Evolutionary conservation across 2,797 vertebrate species (phyloP).

Genomic region (Coranthus polyacanthus): DNA sequence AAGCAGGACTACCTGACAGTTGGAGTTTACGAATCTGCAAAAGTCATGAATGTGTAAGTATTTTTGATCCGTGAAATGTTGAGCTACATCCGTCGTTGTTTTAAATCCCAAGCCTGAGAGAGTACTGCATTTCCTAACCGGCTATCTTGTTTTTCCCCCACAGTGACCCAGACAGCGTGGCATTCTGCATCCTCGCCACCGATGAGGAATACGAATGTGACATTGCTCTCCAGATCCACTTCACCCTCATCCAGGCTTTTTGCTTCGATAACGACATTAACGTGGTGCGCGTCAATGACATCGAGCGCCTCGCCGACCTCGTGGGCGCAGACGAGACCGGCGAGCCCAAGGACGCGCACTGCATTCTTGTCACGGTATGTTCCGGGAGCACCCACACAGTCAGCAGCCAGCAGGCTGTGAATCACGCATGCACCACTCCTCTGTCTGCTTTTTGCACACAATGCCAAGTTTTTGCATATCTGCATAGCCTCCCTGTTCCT

Average conservation of each 20-base stretch:
- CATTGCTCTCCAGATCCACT: conserved; percentile 97
- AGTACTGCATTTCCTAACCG: conserved; percentile 27
- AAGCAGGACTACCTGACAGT: conserved; percentile 95
- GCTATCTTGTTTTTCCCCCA: neutral
- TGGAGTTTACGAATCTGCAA: conserved; percentile 97
- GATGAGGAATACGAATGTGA: conserved; percentile 96
- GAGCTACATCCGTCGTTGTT: accelerated
- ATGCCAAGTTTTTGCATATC: conserved; percentile 11
- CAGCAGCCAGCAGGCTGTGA: conserved; percentile 47
- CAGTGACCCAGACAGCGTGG: conserved; percentile 97
- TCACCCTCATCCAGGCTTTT: conserved; percentile 98
- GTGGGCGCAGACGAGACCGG: conserved; percentile 88
- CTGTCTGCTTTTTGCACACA: conserved; percentile 34
- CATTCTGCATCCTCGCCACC: conserved; percentile 94
- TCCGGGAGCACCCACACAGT: conserved; percentile 37
- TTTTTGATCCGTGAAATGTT: conserved; percentile 3
- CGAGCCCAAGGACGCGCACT: conserved; percentile 94
- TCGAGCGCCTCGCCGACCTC: conserved; percentile 89
- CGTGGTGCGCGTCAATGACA: conserved; percentile 93
- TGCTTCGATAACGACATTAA: conserved; percentile 99
- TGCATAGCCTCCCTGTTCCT: conserved; percentile 16
- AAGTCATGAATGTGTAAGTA: conserved; percentile 99
- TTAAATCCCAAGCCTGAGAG: neutral
- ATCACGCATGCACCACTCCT: conserved; percentile 55
- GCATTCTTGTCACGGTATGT: conserved; percentile 97